Percentiles rank a stretch among this genome's conserved stretches.
phyloP scores from a whole-genome alignment of 2,888 invertebrate genomes.

The Netelia fuscicornis region DNA sequence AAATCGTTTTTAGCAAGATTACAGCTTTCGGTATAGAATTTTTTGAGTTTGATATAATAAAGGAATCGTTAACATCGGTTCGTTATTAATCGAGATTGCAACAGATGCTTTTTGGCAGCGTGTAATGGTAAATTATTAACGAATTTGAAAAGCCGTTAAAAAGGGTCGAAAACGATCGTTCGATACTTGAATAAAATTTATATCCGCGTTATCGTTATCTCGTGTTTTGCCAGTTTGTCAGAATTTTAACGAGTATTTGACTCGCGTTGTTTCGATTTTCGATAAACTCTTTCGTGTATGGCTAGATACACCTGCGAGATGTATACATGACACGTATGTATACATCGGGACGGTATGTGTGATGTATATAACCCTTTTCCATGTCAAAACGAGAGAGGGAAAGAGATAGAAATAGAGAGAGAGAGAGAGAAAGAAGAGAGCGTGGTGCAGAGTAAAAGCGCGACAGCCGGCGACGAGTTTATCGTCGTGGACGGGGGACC shows the following conservation, averaged over 20 bases:
- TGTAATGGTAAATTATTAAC: not conserved
- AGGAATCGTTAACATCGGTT: too few relatives aligned
- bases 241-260: slow-evolving; percentile 31
- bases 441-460: slow-evolving; percentile 20
- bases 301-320: not conserved
- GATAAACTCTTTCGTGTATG: slow-evolving; percentile 23
- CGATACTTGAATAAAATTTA: slow-evolving; percentile 8
- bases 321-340: slow-evolving; percentile 17
- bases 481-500: slow-evolving; percentile 60
- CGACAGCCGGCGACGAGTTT: slow-evolving; percentile 67
- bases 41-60: too few relatives aligned
- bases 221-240: slow-evolving; percentile 23
- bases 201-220: not conserved
- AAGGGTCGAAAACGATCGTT: not conserved
- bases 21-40: too few relatives aligned
- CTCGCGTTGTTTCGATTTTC: slow-evolving; percentile 21
- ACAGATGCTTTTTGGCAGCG: not conserved
- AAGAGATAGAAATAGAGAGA: slow-evolving; percentile 28
- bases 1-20: too few relatives aligned
- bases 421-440: not conserved
- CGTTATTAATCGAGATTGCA: not conserved
- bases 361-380: slow-evolving; percentile 23
- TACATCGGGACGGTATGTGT: slow-evolving; percentile 7
- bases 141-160: slow-evolving; percentile 2
- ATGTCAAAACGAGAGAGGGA: slow-evolving; percentile 25